phyloP scores from a whole-genome alignment of 2,113 vertebrate species.

The Catagonus wagneri region DNA sequence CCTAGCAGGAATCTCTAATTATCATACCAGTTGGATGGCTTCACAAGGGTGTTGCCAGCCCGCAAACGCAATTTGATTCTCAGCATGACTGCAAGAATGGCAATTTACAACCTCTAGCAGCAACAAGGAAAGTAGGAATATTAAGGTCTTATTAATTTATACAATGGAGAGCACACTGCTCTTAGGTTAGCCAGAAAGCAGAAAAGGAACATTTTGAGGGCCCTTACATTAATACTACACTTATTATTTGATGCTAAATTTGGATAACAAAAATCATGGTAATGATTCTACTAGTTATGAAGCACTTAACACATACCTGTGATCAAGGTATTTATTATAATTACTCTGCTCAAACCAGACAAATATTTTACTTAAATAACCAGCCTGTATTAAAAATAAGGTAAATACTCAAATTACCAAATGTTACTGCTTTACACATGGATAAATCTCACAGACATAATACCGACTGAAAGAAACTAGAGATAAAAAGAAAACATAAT shows the following conservation, averaged over 20 bases:
- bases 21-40: slow-evolving; percentile 64
- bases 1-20: slow-evolving; percentile 71
- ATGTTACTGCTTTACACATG: background rate
- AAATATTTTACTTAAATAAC: background rate
- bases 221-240: background rate
- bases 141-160: slow-evolving; percentile 67
- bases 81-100: slow-evolving; percentile 69
- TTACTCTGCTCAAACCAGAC: background rate
- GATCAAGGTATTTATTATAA: background rate
- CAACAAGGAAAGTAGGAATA: slow-evolving; percentile 58
- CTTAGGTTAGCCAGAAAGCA: background rate
- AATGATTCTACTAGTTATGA: background rate
- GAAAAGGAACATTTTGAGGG: slow-evolving; percentile 21
- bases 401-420: slow-evolving; percentile 29
- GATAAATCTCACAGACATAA: background rate
- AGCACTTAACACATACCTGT: background rate
- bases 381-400: background rate
- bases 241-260: background rate
- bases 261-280: background rate
- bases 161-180: background rate
- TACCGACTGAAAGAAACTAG: background rate
- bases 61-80: slow-evolving; percentile 76
- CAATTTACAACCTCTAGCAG: slow-evolving; percentile 74
- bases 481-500: background rate
- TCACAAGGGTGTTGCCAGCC: slow-evolving; percentile 52